Evolutionary conservation across 2,113 vertebrate species (phyloP).

Genomic region (Cebidichthys violaceus): DNA sequence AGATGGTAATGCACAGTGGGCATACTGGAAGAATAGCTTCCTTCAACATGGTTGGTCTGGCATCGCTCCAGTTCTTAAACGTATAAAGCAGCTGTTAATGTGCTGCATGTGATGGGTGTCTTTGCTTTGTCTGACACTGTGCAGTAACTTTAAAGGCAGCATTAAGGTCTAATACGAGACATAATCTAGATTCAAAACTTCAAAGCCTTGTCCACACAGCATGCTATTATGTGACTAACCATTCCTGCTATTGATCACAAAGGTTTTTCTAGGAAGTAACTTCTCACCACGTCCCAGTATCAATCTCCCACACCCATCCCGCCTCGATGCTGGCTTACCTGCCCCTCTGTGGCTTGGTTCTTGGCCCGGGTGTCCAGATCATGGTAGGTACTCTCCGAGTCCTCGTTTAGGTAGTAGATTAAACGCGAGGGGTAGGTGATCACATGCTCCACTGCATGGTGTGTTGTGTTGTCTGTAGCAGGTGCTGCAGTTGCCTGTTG

Average conservation of each 20-base stretch:
- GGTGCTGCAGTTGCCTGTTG: slow-evolving; percentile 86
- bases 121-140: not conserved
- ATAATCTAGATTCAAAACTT: not conserved
- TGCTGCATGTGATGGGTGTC: not conserved
- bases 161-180: not conserved
- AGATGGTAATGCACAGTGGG: slow-evolving; percentile 51
- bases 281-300: not conserved
- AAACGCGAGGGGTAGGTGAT: slow-evolving; percentile 94
- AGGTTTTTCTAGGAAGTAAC: not conserved
- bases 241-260: not conserved
- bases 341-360: slow-evolving; percentile 89
- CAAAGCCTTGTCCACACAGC: slow-evolving; percentile 5
- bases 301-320: not conserved
- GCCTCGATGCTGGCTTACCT: slow-evolving; percentile 81
- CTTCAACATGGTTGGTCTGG: slow-evolving; percentile 25
- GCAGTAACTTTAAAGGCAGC: not conserved
- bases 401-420: slow-evolving; percentile 95
- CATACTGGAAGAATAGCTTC: slow-evolving; percentile 27
- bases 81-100: slow-evolving; percentile 12
- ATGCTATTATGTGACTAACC: not conserved
- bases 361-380: slow-evolving; percentile 92
- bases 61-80: slow-evolving; percentile 21
- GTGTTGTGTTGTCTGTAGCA: slow-evolving; percentile 83
- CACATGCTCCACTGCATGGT: slow-evolving; percentile 86
- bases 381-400: slow-evolving; percentile 94